Conservation (phyloP, 1,140 invertebrate species). For the Hycleus phaleratus region DNA sequence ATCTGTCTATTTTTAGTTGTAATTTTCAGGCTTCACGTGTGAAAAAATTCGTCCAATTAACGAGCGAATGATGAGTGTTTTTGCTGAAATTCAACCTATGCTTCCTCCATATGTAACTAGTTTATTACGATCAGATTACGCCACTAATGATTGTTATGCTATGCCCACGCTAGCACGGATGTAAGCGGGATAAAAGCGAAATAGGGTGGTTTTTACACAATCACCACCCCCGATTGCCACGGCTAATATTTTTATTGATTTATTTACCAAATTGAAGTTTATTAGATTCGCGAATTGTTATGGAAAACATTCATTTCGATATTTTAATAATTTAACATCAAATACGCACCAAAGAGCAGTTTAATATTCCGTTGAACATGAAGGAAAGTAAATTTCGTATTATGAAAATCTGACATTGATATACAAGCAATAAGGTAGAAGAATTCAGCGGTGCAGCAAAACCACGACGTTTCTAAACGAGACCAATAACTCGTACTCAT, state of each 20-base stretch:
- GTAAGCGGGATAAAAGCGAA: slow-evolving; percentile 3
- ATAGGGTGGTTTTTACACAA: slow-evolving; percentile 1
- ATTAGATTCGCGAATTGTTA: slow-evolving; percentile 10
- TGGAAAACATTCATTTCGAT: slow-evolving; percentile 14
- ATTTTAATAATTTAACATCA: slow-evolving; percentile 18
- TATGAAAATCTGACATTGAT: slow-evolving; percentile 22
- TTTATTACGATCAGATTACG: slow-evolving; percentile 12
- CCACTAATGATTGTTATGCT: slow-evolving; percentile 8
- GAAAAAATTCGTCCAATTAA: no score
- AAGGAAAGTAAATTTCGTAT: slow-evolving; percentile 22
- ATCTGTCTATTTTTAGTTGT: no score
- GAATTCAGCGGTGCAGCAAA: slow-evolving; percentile 19
- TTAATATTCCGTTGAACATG: slow-evolving; percentile 15
- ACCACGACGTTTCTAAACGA: slow-evolving; percentile 16
- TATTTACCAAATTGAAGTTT: slow-evolving; percentile 2
- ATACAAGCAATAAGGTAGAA: slow-evolving; percentile 18
- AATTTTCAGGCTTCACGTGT: no score
- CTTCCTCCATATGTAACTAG: slow-evolving; percentile 11
- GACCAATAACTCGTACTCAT: slow-evolving; percentile 14
- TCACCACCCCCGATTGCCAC: neutral
- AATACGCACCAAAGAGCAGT: slow-evolving; percentile 14
- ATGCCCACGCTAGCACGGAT: slow-evolving; percentile 2
- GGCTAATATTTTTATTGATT: neutral
- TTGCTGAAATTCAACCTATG: slow-evolving; percentile 5
- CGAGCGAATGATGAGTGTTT: neutral